Conservation (phyloP, 2,888 invertebrate species). For the Parnassius smintheus region DNA sequence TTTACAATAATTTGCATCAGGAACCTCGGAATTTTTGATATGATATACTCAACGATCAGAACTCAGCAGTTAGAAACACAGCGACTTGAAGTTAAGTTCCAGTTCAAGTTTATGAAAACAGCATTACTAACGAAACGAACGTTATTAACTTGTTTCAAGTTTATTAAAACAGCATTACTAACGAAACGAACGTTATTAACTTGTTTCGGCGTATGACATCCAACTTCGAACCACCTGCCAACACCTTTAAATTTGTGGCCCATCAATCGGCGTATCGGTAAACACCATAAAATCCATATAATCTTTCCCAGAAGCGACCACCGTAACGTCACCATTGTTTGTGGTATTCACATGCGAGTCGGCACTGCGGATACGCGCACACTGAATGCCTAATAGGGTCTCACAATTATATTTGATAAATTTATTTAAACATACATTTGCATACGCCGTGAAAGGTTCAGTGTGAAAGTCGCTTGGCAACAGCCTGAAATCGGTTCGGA, state of each 20-base stretch:
- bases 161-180: too few species aligned
- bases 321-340: conserved; percentile 76
- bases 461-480: conserved; percentile 53
- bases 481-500: conserved; percentile 13
- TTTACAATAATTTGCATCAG: too few species aligned
- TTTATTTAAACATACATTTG: conserved; percentile 73
- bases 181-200: neutral
- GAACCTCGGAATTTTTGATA: too few species aligned
- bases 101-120: too few species aligned
- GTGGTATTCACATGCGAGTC: conserved; percentile 67
- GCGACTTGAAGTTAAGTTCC: too few species aligned
- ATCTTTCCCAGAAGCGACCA: conserved; percentile 76
- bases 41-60: too few species aligned
- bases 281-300: conserved; percentile 68
- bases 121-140: neutral
- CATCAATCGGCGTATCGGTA: conserved; percentile 64
- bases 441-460: conserved; percentile 70
- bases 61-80: too few species aligned
- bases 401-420: conserved; percentile 80
- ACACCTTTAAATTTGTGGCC: conserved; percentile 49
- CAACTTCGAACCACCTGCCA: conserved; percentile 36
- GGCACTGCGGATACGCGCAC: conserved; percentile 72
- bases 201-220: conserved; percentile 8
- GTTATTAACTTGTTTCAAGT: conserved; percentile 1
- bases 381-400: conserved; percentile 75